Evolutionary conservation across 2,888 invertebrate species (phyloP).

Genomic region (Lasioglossum figueresi): DNA sequence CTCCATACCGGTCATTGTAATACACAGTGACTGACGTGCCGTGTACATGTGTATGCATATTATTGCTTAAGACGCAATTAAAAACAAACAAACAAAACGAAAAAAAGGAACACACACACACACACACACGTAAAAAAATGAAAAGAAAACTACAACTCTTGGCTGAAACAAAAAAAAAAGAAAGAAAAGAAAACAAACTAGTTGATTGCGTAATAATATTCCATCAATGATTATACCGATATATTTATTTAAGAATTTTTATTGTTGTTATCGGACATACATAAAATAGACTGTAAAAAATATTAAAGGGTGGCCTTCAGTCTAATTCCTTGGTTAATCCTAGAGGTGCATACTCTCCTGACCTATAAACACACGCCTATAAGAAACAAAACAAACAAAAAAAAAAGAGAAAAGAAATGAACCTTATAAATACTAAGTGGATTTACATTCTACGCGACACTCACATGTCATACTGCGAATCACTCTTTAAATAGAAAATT

Average conservation of each 20-base stretch:
- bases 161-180: conserved; percentile 50
- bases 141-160: conserved; percentile 54
- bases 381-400: conserved; percentile 18
- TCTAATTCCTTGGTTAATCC: conserved; percentile 82
- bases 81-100: conserved; percentile 58
- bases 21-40: conserved; percentile 73
- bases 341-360: conserved; percentile 78
- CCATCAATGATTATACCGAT: conserved; percentile 81
- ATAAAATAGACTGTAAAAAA: conserved; percentile 83
- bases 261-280: conserved; percentile 82
- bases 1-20: conserved; percentile 72
- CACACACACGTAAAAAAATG: conserved; percentile 48
- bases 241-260: conserved; percentile 83
- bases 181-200: conserved; percentile 65
- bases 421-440: conserved; percentile 59
- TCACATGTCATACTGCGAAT: conserved; percentile 60
- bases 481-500: conserved; percentile 65
- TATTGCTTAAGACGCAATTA: conserved; percentile 76
- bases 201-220: conserved; percentile 82
- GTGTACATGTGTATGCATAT: conserved; percentile 80
- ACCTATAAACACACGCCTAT: conserved; percentile 66
- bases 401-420: background rate
- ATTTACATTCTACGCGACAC: conserved; percentile 65
- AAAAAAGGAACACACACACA: background rate
- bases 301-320: conserved; percentile 82